Evolutionary conservation across 2,113 vertebrate genomes (phyloP), one percentile per base, ranked within the genome.

Genomic region (Ptilorrhoa leucosticta): DNA sequence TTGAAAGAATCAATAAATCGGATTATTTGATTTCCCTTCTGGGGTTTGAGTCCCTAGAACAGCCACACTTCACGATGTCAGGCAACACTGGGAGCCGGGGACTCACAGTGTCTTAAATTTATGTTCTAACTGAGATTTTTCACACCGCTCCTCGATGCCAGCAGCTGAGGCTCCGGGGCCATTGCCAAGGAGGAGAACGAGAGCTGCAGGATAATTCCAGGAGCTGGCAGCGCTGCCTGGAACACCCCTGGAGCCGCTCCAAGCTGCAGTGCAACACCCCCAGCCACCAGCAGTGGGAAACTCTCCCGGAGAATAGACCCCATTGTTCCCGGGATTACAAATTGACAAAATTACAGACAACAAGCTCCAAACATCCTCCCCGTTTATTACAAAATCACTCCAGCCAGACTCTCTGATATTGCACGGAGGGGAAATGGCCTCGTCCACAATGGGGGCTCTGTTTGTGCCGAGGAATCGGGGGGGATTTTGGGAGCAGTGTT

Each of bases 261-360:
- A 94, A 60, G 65, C 82, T 78, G 87, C 81, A 60, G 35, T 5
- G 54, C 86, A 61, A 61, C 86, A 77, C 94, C 96, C 96, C 51
- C 60, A 77, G 76, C 71, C 73, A 54, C 54, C 83, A 47, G 89
- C 91, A 78, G 70, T 69, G 94, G 70, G 56, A 92, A 82, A 82
- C 3, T 45, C 31, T 17, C 42, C 39, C 54, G 20, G 35, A 87
- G 60, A 90, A 77, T 44, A 40, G 12, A 10, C 2, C 68, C 44
- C 73, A 79, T 94, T 89, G 95, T 93, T 82, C 23, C 47, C 39
- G 44, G 66, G 58, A 86, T 56, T 44, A 31, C 93, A 93, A 77
- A 95, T 77, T 70, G 45, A 73, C 60, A 76, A 54, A 97, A 96
- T 79, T 44, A 61, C 72, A 92, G 54, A 28, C 66, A 94, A 77